Percentiles rank a stretch among this genome's conserved stretches.
Conservation (phyloP, 2,888 invertebrate genomes). For the Drosophila meridiana region DNA sequence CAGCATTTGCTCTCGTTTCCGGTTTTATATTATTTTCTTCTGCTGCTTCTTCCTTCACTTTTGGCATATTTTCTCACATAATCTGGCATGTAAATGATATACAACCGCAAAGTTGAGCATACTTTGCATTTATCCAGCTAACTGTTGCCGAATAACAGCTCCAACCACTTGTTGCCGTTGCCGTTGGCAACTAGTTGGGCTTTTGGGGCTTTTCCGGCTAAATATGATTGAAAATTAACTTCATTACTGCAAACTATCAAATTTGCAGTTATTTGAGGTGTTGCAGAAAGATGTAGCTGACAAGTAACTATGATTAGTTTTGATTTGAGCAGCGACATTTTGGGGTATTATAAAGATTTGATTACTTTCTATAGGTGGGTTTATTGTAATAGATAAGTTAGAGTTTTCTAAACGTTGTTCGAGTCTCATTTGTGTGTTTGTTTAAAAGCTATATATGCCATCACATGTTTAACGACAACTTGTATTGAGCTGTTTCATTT, state of each 20-base stretch:
- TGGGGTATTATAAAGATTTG: background rate
- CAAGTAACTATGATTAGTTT: background rate
- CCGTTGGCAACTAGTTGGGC: slow-evolving; percentile 36
- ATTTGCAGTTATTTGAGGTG: background rate
- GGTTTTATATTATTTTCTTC: slow-evolving; percentile 29
- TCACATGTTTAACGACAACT: background rate
- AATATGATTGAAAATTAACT: slow-evolving; percentile 11
- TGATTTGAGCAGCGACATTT: background rate
- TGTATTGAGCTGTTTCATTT: background rate
- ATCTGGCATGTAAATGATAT: slow-evolving; percentile 74
- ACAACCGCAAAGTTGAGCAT: slow-evolving; percentile 64
- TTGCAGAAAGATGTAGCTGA: no score
- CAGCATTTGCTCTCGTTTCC: slow-evolving; percentile 44
- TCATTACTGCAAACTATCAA: slow-evolving; percentile 5
- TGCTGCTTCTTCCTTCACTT: slow-evolving; percentile 44
- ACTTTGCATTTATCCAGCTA: slow-evolving; percentile 50
- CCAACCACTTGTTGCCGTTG: slow-evolving; percentile 38
- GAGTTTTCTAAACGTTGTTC: background rate
- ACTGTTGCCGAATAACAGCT: slow-evolving; percentile 28
- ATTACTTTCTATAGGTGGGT: background rate
- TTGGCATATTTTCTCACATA: slow-evolving; percentile 61
- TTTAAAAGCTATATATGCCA: background rate
- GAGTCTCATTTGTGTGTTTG: background rate
- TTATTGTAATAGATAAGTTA: background rate
- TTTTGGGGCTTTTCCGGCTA: slow-evolving; percentile 12